Evolutionary conservation across 2,797 vertebrate species (phyloP), one percentile per base, ranked within the genome.

Genomic region (Catharus ustulatus): DNA sequence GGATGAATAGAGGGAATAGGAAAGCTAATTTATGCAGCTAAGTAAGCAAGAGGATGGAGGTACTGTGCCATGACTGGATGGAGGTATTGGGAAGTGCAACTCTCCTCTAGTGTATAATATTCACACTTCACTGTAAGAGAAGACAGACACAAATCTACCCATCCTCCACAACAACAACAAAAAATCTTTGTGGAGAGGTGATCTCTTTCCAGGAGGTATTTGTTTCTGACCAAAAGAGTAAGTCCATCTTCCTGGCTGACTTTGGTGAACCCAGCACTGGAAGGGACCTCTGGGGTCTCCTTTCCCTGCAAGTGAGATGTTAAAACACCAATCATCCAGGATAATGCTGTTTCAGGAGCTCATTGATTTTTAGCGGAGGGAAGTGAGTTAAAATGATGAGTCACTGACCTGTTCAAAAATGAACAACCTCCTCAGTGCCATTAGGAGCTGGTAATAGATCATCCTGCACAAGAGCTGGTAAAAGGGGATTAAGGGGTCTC

Each of bases 351-450:
- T 94, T 55, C 76, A 88, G 69, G 69, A 94, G 69, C 76, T 95
- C 66, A 87, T 87, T 90, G 88, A 90, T 90, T 95, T 89, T 83
- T 72, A 88, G 59, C 0, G 0, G 42, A 89, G 72, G 20, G 29
- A 95, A 93, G 76, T 34, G 87, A 90, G 75, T 97, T 95, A 86
- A 95, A 94, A 62, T 66, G 75, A 85, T 80, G 90, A 95, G 76
- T 89, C 52, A 49, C 59, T 93, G 91, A 95, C 89, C 81, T 93
- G 15, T 76, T 92, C 0, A 9, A 77, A 91, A 94, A 93, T 64
- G 84, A 95, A 17, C 71, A 80, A 52, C 77, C 63, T 83, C 42
- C 67, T 80, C 30, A 5, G 62, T 45, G 48, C 68, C 30, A 38
- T 90, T 89, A 84, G 74, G 63, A 79, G 59, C 24, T 86, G 63